These are phyloP conservation scores for Crocidura indochinensis DNA, from an alignment of 2,797 vertebrate species.

Conservation along the genomic window DNA sequence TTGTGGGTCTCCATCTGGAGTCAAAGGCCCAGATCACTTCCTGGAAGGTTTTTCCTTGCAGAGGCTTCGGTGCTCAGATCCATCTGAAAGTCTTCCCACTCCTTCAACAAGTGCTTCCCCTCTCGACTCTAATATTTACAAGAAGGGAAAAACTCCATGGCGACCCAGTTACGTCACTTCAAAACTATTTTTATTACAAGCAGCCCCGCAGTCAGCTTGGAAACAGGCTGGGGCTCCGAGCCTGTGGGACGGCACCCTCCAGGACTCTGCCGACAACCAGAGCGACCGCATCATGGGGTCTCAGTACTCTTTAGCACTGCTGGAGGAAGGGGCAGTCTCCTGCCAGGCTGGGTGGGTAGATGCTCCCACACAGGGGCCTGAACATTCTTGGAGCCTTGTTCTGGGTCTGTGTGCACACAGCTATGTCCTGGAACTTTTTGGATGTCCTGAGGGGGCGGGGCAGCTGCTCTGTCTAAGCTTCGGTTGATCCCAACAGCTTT, in stretches of 20 bases:
- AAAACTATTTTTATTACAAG: slow-evolving; percentile 84
- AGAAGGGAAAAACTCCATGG: slow-evolving; percentile 86
- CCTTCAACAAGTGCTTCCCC: slow-evolving; percentile 72
- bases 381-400: not conserved
- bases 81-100: slow-evolving; percentile 54
- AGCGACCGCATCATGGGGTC: too few relatives aligned
- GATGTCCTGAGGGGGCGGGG: slow-evolving; percentile 39
- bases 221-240: too few relatives aligned
- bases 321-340: slow-evolving; percentile 9
- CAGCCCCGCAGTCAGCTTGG: slow-evolving; percentile 39
- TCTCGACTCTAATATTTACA: slow-evolving; percentile 83
- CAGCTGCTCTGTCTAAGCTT: not conserved
- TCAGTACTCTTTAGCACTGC: too few relatives aligned
- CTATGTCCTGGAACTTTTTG: not conserved
- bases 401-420: slow-evolving; percentile 28
- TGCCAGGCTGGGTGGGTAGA: slow-evolving; percentile 18
- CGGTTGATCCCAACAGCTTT: slow-evolving; percentile 25
- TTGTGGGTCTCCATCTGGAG: not conserved
- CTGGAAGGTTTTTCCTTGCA: slow-evolving; percentile 50
- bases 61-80: slow-evolving; percentile 41
- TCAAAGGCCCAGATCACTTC: not conserved
- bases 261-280: too few relatives aligned
- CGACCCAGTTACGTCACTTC: slow-evolving; percentile 82
- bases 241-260: too few relatives aligned
- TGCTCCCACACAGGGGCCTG: not conserved